phyloP scores from a whole-genome alignment of 1,140 invertebrate species.

The Leucophenga varia region DNA sequence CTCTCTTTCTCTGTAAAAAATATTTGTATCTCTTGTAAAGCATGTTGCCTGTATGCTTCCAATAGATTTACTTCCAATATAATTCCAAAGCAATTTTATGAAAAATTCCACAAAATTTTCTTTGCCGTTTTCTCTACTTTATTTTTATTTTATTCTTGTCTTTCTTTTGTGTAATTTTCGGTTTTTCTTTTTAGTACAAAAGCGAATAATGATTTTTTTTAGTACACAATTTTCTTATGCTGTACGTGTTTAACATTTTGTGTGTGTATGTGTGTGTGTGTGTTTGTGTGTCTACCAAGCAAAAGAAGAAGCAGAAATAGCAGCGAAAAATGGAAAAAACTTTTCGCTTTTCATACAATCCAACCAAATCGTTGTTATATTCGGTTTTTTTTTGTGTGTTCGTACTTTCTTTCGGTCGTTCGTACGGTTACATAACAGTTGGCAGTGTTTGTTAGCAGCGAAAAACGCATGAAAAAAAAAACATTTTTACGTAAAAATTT shows the following conservation, averaged over 20 bases:
- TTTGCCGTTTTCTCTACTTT: too few species aligned
- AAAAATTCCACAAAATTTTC: too few species aligned
- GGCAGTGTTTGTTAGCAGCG: conserved; percentile 42
- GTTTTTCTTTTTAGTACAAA: too few species aligned
- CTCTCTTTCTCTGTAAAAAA: not conserved
- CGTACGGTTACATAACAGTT: conserved; percentile 48
- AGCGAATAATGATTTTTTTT: too few species aligned
- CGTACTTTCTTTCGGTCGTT: conserved; percentile 18
- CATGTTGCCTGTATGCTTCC: too few species aligned
- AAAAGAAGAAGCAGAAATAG: not conserved
- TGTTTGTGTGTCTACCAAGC: not conserved
- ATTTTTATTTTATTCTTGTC: too few species aligned
- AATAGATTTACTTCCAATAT: too few species aligned
- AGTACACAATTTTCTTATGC: too few species aligned
- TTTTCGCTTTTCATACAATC: conserved; percentile 10
- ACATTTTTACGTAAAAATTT: conserved; percentile 33
- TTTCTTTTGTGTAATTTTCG: too few species aligned
- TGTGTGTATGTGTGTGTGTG: conserved; percentile 7
- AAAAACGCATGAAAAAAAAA: conserved; percentile 27
- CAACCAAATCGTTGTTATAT: conserved; percentile 7
- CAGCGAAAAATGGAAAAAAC: conserved; percentile 2
- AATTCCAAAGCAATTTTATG: too few species aligned
- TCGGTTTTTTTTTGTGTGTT: not conserved
- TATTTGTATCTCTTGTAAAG: too few species aligned
- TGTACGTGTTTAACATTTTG: too few species aligned